phyloP scores from a whole-genome alignment of 2,113 vertebrate species.

The Sapayoa aenigma region DNA sequence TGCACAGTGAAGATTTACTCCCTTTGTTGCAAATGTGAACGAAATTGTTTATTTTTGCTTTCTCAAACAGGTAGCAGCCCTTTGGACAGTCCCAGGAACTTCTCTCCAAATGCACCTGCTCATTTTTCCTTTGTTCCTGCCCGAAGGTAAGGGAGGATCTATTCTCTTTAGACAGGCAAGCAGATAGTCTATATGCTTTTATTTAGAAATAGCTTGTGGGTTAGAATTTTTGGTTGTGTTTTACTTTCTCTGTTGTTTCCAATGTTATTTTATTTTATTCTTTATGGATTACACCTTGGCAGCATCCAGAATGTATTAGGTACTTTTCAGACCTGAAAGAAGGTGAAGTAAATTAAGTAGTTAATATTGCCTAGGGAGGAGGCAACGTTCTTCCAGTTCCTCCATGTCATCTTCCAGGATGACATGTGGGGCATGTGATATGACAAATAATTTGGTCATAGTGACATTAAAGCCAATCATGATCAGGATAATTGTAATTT shows the following conservation, averaged over 20 bases:
- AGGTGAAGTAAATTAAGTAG: background rate
- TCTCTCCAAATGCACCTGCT: conserved; percentile 94
- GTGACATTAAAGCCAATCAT: background rate
- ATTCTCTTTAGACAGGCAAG: background rate
- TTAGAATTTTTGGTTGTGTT: background rate
- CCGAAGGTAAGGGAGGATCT: conserved; percentile 84
- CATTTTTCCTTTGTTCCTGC: conserved; percentile 96
- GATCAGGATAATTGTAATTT: background rate
- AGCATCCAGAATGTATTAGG: background rate
- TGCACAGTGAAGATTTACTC: background rate
- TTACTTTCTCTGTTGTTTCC: background rate
- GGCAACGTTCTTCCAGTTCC: fast-evolving
- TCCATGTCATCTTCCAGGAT: too few relatives aligned
- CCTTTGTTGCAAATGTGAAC: background rate
- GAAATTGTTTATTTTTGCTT: background rate
- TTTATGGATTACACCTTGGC: background rate
- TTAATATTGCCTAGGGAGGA: background rate
- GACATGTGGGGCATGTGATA: background rate
- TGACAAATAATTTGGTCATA: background rate
- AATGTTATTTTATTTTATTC: background rate
- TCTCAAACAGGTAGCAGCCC: conserved; percentile 88
- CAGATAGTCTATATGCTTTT: background rate
- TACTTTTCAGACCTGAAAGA: background rate
- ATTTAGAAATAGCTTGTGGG: background rate
- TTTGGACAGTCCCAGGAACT: conserved; percentile 95